Conservation (phyloP, 1,140 invertebrate species). For the Caenorhabditis briggsae region DNA sequence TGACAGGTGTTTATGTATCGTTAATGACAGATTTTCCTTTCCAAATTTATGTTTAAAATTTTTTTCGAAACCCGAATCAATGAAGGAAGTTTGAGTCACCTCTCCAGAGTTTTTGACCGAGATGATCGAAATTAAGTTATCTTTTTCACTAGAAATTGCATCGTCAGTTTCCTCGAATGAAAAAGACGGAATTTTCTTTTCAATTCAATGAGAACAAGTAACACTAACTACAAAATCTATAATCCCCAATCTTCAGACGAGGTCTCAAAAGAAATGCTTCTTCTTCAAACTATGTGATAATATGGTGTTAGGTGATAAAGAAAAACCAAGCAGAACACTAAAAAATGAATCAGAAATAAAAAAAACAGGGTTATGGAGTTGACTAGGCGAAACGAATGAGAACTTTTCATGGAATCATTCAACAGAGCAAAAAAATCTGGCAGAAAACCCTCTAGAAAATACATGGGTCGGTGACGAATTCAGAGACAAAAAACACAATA, state of each 20-base stretch:
- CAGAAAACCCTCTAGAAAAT: neutral
- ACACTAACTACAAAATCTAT: slow-evolving; percentile 24
- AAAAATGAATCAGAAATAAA: too few relatives aligned
- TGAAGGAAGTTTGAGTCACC: too few relatives aligned
- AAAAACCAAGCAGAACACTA: neutral
- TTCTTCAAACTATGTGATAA: neutral
- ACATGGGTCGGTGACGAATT: neutral
- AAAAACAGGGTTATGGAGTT: neutral
- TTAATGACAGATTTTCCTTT: too few relatives aligned
- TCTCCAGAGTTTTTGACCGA: too few relatives aligned
- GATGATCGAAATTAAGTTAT: too few relatives aligned
- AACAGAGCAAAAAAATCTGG: neutral
- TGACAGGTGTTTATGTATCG: too few relatives aligned
- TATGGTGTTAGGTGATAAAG: neutral
- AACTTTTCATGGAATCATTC: neutral
- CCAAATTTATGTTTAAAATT: too few relatives aligned
- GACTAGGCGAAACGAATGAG: neutral
- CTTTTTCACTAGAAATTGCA: too few relatives aligned
- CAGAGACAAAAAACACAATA: neutral
- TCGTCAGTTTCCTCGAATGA: neutral
- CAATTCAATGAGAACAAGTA: neutral
- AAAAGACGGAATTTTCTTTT: neutral
- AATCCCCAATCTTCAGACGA: neutral
- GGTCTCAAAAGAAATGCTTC: too few relatives aligned
- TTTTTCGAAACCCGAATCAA: too few relatives aligned